phyloP scores from a whole-genome alignment of 2,113 vertebrate species.

The Phylloscopus whistleri region DNA sequence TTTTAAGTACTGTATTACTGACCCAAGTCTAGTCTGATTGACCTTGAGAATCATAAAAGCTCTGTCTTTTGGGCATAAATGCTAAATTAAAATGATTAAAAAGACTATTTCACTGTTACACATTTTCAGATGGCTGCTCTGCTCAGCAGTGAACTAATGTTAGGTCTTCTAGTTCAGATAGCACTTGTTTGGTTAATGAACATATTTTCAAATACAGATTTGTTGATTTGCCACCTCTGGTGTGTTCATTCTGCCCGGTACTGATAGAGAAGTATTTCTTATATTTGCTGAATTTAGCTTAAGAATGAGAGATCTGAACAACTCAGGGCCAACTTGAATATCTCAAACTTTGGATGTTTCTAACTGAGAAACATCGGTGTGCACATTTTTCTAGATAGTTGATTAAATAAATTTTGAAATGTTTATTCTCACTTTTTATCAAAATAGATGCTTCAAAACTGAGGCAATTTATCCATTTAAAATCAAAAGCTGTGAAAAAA shows the following conservation, averaged over 20 bases:
- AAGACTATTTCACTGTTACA: neutral
- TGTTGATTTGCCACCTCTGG: neutral
- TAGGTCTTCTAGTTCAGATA: neutral
- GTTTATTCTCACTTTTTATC: neutral
- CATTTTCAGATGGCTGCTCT: neutral
- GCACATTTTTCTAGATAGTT: neutral
- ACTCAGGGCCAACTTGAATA: neutral
- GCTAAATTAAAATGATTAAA: neutral
- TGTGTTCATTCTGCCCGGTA: neutral
- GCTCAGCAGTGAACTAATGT: neutral
- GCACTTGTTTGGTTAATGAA: neutral
- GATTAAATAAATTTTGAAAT: neutral
- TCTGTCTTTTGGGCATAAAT: neutral
- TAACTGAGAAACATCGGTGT: neutral
- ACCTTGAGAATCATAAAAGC: neutral
- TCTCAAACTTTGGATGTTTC: neutral
- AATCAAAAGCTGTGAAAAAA: neutral
- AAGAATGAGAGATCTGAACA: neutral
- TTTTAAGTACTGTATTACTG: neutral
- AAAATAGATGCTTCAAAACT: neutral
- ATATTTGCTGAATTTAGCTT: neutral
- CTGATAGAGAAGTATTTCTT: neutral
- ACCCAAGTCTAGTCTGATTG: neutral
- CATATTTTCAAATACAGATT: neutral
- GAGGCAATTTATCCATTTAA: neutral